Base-by-base conservation (phyloP, 1,140 invertebrate genomes). In the Berghia stephanieae region DNA sequence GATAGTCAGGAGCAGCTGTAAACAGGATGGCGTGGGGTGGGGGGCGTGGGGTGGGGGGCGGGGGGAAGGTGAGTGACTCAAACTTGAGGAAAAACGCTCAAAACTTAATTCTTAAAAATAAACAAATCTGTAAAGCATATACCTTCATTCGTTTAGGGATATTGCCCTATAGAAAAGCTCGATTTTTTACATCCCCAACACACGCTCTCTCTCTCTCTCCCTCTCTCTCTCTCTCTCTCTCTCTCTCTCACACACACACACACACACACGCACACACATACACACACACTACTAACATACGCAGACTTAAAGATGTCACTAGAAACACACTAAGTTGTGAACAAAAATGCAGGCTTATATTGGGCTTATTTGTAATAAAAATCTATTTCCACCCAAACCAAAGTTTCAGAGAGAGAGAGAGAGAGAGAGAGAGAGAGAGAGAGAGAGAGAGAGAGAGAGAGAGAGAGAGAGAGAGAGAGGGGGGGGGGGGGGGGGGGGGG, bases 1-100 rank as follows among this genome's bases (percentile, higher is more conserved):
- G 55, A 86, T 83, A 49, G 82, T 82, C 69, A 86, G 75, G 40
- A 81, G 80, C 34, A 86, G 71, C 85, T 86, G 80, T 21, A 79
- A 73, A 55, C 60, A 18, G 46, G n/a, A 49, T 13, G 10, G 46
- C n/a, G 46, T 49, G 46, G 10, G n/a, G 10, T n/a, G n/a, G n/a
- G n/a, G n/a, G n/a, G n/a, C n/a, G n/a, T n/a, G n/a, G n/a, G n/a
- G n/a, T n/a, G n/a, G n/a, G n/a, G n/a, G n/a, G n/a, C n/a, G n/a
- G n/a, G n/a, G n/a, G n/a, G n/a, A n/a, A n/a, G n/a, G n/a, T n/a
- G n/a, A n/a, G n/a, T n/a, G n/a, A n/a, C n/a, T n/a, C n/a, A n/a
- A n/a, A n/a, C n/a, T n/a, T n/a, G n/a, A n/a, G n/a, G n/a, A n/a
- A n/a, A n/a, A n/a, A n/a, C n/a, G n/a, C n/a, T n/a, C n/a, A n/a